Evolutionary conservation across 2,797 vertebrate genomes (phyloP).

Genomic region (Carcharodon carcharias): DNA sequence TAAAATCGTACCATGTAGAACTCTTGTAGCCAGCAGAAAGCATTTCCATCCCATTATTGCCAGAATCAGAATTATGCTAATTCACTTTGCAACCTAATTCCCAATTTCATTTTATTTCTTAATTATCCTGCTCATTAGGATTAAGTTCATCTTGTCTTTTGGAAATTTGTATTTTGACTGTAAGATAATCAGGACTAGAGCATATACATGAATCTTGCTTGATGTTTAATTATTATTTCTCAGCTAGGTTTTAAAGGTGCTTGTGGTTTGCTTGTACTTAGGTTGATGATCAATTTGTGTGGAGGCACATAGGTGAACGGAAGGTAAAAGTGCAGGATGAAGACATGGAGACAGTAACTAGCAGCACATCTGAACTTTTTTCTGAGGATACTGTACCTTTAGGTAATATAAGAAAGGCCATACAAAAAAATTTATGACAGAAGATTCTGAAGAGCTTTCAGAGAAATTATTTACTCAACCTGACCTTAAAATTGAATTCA

Average conservation of each 20-base stretch:
- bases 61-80: background rate
- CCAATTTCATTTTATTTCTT: background rate
- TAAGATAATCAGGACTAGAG: background rate
- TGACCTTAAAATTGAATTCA: background rate
- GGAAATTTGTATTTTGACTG: background rate
- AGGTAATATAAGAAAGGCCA: slow-evolving; percentile 55
- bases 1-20: background rate
- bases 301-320: slow-evolving; percentile 81
- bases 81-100: background rate
- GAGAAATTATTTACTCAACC: background rate
- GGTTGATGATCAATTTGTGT: slow-evolving; percentile 87
- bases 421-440: background rate
- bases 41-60: background rate
- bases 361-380: slow-evolving; percentile 65
- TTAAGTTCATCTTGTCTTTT: background rate
- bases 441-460: background rate
- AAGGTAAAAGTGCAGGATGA: slow-evolving; percentile 83
- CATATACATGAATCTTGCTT: background rate
- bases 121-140: background rate
- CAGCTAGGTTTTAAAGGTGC: no score
- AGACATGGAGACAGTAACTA: slow-evolving; percentile 70
- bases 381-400: slow-evolving; percentile 76
- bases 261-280: slow-evolving; percentile 43
- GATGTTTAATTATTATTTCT: background rate
- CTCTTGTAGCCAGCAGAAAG: background rate